phyloP scores from a whole-genome alignment of 1,140 invertebrate genomes.

The Delia radicum region DNA sequence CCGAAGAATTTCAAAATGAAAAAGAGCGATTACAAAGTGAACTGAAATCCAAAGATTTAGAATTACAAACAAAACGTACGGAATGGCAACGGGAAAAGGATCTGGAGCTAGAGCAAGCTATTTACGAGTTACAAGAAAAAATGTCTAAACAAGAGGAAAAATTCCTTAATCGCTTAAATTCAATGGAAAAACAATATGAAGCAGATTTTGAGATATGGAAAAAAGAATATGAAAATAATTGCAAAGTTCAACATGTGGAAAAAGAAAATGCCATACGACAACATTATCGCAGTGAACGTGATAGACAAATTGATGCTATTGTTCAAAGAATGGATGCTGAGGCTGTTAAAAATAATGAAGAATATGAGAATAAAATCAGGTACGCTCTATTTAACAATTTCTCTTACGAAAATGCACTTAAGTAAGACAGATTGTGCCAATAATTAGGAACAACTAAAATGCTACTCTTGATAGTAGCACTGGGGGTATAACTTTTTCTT shows the following conservation, averaged over 20 bases:
- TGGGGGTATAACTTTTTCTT: no score
- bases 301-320: constrained; percentile 67
- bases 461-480: no score
- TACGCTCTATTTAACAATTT: no score
- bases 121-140: constrained; percentile 58
- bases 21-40: constrained; percentile 55
- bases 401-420: no score
- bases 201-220: constrained; percentile 61
- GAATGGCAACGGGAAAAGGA: constrained; percentile 47
- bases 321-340: constrained; percentile 66
- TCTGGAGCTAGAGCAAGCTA: constrained; percentile 52
- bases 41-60: constrained; percentile 52
- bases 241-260: constrained; percentile 59
- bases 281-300: constrained; percentile 63
- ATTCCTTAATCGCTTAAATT: constrained; percentile 55
- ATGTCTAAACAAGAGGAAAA: constrained; percentile 55
- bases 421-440: no score
- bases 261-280: constrained; percentile 63
- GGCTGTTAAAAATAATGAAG: constrained; percentile 58
- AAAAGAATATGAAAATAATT: constrained; percentile 62
- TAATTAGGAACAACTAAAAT: no score
- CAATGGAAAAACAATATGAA: constrained; percentile 60
- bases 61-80: constrained; percentile 39
- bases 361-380: constrained; percentile 64
- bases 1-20: constrained; percentile 56